phyloP scores from a whole-genome alignment of 2,888 invertebrate species.

The Anodontia alba region DNA sequence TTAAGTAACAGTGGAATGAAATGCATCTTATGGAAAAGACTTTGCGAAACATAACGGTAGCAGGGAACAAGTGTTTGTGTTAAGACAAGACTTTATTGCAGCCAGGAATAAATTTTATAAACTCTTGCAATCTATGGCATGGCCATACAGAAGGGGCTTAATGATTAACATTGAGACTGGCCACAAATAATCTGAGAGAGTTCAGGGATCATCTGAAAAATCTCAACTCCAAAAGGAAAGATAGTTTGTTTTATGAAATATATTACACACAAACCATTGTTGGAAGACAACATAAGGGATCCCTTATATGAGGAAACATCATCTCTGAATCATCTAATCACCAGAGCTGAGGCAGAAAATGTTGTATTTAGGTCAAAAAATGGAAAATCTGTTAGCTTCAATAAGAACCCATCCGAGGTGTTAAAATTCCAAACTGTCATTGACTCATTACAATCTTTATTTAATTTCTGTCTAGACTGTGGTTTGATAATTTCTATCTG shows the following conservation, averaged over 20 bases:
- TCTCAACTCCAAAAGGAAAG: slow-evolving; percentile 15
- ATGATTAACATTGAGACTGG: slow-evolving; percentile 23
- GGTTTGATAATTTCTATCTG: background rate
- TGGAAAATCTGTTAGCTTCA: background rate
- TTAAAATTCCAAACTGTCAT: background rate
- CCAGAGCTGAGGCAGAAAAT: background rate
- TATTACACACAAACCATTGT: slow-evolving; percentile 16
- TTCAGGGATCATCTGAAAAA: slow-evolving; percentile 25
- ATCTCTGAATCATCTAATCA: background rate
- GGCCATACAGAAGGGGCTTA: slow-evolving; percentile 2
- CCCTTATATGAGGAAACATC: background rate
- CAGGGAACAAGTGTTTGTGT: background rate
- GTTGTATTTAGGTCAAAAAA: background rate
- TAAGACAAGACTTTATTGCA: background rate
- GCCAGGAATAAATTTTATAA: slow-evolving; percentile 1
- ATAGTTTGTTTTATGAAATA: slow-evolving; percentile 22
- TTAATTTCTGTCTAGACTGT: background rate
- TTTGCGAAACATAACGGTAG: slow-evolving; percentile 4
- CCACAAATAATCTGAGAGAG: slow-evolving; percentile 21
- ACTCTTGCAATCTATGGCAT: background rate
- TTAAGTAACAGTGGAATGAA: slow-evolving; percentile 22
- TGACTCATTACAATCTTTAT: slow-evolving; percentile 5
- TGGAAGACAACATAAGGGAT: background rate
- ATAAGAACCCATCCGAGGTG: background rate
- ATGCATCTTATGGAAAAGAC: background rate